These are phyloP conservation scores for Papilio dardanus DNA, from an alignment of 1,140 invertebrate genomes.

Conservation along the genomic window DNA sequence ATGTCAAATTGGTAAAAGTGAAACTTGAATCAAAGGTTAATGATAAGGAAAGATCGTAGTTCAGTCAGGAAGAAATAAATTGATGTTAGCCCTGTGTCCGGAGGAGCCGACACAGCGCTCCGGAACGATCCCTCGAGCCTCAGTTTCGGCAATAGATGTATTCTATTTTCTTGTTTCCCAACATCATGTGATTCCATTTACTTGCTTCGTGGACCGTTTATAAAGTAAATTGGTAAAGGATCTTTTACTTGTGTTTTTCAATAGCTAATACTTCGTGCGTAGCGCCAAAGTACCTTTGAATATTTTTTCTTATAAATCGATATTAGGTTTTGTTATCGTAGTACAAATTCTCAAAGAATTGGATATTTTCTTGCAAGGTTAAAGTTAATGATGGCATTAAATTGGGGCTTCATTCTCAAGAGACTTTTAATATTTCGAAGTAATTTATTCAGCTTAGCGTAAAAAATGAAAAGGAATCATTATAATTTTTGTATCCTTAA, in stretches of 20 bases:
- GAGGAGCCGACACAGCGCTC: background rate
- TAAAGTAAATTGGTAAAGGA: constrained; percentile 28
- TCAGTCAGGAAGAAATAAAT: background rate
- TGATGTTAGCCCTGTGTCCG: background rate
- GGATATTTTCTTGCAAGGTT: background rate
- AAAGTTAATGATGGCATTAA: constrained; percentile 16
- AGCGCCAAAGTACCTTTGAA: background rate
- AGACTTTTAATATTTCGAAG: background rate
- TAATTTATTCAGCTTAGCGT: background rate
- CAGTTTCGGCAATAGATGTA: constrained; percentile 40
- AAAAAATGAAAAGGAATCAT: background rate
- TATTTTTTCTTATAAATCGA: background rate
- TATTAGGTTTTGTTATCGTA: background rate
- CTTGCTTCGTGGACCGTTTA: constrained; percentile 39
- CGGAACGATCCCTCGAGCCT: constrained; percentile 27
- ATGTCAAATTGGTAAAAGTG: background rate
- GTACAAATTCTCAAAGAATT: background rate
- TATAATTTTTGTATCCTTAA: too few species aligned
- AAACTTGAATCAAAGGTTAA: background rate
- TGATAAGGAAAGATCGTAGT: background rate
- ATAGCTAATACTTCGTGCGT: background rate
- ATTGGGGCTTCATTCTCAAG: background rate
- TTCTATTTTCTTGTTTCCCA: constrained; percentile 42
- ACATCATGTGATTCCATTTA: constrained; percentile 47
- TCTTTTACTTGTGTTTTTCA: constrained; percentile 14